Conservation (phyloP, 2,113 vertebrate species). For the Scatophagus argus region DNA sequence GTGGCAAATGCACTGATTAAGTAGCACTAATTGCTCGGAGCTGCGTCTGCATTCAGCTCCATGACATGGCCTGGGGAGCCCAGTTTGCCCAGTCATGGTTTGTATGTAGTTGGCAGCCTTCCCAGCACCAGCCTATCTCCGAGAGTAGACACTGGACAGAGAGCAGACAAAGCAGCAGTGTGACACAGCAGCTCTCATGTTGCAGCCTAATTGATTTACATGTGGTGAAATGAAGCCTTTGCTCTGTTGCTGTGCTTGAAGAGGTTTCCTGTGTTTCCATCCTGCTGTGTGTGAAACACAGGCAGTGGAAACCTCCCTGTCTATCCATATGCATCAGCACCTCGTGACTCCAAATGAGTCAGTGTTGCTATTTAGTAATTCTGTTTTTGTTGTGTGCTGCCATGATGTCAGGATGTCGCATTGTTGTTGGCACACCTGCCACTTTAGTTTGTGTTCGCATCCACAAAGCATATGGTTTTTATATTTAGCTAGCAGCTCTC, state of each 20-base stretch:
- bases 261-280: background rate
- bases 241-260: conserved; percentile 6
- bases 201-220: conserved; percentile 66
- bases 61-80: conserved; percentile 20
- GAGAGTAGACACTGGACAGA: conserved; percentile 49
- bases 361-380: conserved; percentile 1
- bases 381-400: background rate
- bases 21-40: conserved; percentile 12
- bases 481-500: conserved; percentile 38
- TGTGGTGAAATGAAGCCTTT: conserved; percentile 35
- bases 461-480: conserved; percentile 40
- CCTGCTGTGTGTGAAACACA: background rate
- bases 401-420: conserved; percentile 10
- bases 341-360: conserved; percentile 48
- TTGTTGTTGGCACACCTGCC: conserved; percentile 41
- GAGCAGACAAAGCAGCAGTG: conserved; percentile 66
- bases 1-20: conserved; percentile 34
- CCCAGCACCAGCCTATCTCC: conserved; percentile 50
- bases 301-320: background rate
- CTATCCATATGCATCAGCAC: background rate
- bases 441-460: conserved; percentile 27
- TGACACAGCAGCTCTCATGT: conserved; percentile 58
- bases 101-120: conserved; percentile 57
- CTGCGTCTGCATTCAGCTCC: conserved; percentile 44
- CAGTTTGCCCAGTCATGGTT: conserved; percentile 60